Base-by-base conservation (phyloP, 2,113 vertebrate genomes). In the Chloroceryle aenea region DNA sequence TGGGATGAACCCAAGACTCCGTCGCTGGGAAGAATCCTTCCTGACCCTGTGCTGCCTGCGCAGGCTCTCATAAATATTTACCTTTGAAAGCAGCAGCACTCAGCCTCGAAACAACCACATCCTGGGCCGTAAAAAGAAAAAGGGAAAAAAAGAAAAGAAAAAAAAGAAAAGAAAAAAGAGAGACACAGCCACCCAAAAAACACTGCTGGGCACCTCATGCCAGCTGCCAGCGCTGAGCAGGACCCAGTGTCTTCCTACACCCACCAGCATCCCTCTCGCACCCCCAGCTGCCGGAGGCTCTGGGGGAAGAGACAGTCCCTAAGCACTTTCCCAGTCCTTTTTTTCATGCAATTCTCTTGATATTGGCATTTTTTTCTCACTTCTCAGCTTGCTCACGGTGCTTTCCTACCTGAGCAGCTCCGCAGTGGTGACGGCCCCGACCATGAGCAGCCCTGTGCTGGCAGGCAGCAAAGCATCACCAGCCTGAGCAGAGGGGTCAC, bases 31-130 rank as follows among this genome's bases (percentile, higher is more conserved):
- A 71, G 47, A 42, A 61, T 93, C 78, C 85, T 80, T 87, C 82
- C 90, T 85, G 94, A 26, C 26, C 61, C 66, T 0, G 4, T 2
- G 0, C 58, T 53, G 87, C 85, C 87, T 81, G 66, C 3, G 0
- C 83, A 82, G 83, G 6, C 81, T 91, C 82, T 94, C 94, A 94
- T 92, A 95, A 95, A 94, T 97, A 97, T 97, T 97, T 97, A 97
- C 94, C 96, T 96, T 88, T 55, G 94, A 95, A 34, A 95, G 77
- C 42, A 90, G 90, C 95, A 93, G 93, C 69, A 16, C 91, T 94
- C 87, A 89, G 94, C 90, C 88, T 90, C 0, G 78, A 55, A 92
- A 90, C 93, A 96, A 96, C 97, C 96, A 97, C 97, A 96, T 96
- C 97, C 97, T 97, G 97, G 71, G 81, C 68, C 61, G 1, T 36